Evolutionary conservation across 2,888 invertebrate species (phyloP).

Genomic region (Drosophila maculinotata): DNA sequence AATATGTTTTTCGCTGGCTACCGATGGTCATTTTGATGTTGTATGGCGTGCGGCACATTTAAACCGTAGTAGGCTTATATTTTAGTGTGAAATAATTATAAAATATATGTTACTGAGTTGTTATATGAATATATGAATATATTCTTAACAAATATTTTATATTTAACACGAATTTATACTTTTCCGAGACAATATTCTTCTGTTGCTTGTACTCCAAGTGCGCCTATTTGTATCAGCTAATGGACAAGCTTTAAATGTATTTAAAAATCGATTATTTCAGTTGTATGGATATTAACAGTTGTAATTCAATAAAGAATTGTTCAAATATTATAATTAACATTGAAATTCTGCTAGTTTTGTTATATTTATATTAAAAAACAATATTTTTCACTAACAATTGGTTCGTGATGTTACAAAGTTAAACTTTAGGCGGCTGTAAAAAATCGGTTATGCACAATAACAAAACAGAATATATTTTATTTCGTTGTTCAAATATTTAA

Average conservation of each 20-base stretch:
- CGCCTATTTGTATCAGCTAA: not conserved
- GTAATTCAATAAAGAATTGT: no score
- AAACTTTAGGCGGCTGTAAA: not conserved
- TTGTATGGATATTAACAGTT: not conserved
- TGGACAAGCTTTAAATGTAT: not conserved
- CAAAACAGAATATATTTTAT: not conserved
- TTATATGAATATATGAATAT: no score
- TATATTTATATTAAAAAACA: slow-evolving; percentile 16
- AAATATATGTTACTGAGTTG: no score
- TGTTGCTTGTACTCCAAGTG: no score
- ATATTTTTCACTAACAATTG: slow-evolving; percentile 1
- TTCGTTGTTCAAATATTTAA: slow-evolving; percentile 3
- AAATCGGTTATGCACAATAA: not conserved
- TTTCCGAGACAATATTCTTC: no score
- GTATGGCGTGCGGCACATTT: no score
- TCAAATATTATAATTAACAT: not conserved
- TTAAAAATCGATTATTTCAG: slow-evolving; percentile 4
- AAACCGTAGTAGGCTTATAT: no score
- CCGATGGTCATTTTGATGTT: no score
- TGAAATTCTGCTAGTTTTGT: not conserved
- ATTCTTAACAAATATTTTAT: no score
- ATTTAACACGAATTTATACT: not conserved
- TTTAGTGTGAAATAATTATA: no score
- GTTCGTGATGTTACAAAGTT: slow-evolving; percentile 1
- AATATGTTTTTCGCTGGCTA: no score